A percentile compares a stretch with the other conserved stretches of the same genome.
phyloP scores from a whole-genome alignment of 2,113 vertebrate genomes.

The Aphelocoma coerulescens region DNA sequence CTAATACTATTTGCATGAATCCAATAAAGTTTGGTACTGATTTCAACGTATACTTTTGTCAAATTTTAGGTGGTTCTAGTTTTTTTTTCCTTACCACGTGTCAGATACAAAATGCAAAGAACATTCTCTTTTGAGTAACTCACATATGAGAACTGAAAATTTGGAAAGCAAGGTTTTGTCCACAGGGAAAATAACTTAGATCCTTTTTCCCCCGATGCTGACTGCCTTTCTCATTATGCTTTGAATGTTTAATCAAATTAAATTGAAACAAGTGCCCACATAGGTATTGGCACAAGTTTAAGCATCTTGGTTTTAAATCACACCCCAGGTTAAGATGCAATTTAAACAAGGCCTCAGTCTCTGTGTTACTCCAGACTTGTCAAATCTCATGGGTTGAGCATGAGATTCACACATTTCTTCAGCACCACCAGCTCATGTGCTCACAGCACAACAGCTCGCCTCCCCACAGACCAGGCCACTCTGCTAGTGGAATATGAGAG shows the following conservation, averaged over 20 bases:
- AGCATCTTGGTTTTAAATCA: constrained; percentile 44
- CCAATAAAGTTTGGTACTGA: neutral
- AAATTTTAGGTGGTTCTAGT: neutral
- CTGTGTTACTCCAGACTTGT: neutral
- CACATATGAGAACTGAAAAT: neutral
- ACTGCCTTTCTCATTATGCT: constrained; percentile 4
- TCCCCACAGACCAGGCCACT: neutral
- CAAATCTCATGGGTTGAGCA: neutral
- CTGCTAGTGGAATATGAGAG: neutral
- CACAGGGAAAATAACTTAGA: constrained; percentile 10
- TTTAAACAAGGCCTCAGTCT: constrained; percentile 35
- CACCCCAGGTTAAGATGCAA: constrained; percentile 6
- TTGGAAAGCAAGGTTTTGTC: constrained; percentile 3
- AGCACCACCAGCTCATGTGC: neutral
- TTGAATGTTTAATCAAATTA: constrained; percentile 45
- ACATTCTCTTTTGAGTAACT: neutral
- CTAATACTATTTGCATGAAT: neutral
- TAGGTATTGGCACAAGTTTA: constrained; percentile 45
- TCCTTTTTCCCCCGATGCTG: neutral
- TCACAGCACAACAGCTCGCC: neutral
- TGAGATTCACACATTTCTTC: neutral
- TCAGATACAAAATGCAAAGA: neutral
- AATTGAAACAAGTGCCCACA: constrained; percentile 37
- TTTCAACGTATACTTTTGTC: neutral
- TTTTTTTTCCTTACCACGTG: neutral